A percentile compares a stretch with the other conserved stretches of the same genome.
phyloP scores from a whole-genome alignment of 2,113 vertebrate species.

The Eulemur macaco region DNA sequence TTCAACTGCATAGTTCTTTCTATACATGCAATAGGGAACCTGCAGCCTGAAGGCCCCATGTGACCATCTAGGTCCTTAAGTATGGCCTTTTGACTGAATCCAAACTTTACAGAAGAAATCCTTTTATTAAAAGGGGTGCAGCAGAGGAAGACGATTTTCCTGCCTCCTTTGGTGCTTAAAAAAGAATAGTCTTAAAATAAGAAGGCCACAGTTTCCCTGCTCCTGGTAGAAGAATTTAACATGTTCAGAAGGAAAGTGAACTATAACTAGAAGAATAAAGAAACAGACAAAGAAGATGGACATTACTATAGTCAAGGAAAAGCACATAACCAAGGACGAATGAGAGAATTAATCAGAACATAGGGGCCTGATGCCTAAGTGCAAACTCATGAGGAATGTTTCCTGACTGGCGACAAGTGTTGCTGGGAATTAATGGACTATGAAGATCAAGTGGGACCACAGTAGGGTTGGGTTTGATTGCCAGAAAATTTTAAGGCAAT shows the following conservation, averaged over 20 bases:
- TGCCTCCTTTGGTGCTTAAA: no score
- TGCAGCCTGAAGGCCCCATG: no score
- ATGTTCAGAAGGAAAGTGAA: not conserved
- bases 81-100: no score
- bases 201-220: no score
- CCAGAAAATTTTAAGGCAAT: not conserved
- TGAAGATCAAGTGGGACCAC: not conserved
- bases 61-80: no score
- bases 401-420: not conserved
- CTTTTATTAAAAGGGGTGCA: no score
- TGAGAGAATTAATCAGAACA: not conserved
- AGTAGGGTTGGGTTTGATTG: not conserved
- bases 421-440: not conserved
- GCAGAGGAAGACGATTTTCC: no score
- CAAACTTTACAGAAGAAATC: no score
- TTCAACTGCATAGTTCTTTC: not conserved
- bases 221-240: not conserved
- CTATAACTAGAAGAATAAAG: not conserved
- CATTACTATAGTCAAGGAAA: not conserved
- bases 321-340: not conserved
- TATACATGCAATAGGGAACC: not conserved
- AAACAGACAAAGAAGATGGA: not conserved
- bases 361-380: accelerated
- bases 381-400: not conserved
- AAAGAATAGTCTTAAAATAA: no score